Evolutionary conservation across 2,797 vertebrate genomes (phyloP).

Genomic region (Gadopsis bispinosus): DNA sequence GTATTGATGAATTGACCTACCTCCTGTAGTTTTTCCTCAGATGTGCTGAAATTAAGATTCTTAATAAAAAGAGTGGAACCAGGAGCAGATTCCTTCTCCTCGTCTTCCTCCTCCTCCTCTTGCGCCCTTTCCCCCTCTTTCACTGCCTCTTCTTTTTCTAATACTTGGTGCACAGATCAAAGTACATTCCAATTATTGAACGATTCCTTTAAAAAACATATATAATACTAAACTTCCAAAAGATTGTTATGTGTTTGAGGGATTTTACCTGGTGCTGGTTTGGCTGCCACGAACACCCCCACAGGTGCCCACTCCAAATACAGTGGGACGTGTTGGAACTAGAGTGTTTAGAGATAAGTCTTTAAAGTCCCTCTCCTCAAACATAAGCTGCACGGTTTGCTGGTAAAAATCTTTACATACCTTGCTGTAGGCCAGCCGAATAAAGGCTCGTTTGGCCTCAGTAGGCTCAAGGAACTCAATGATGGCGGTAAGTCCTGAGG

Average conservation of each 20-base stretch:
- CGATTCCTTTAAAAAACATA: neutral
- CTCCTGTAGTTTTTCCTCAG: slow-evolving; percentile 88
- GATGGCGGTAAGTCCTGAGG: slow-evolving; percentile 93
- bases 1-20: slow-evolving; percentile 71
- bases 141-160: slow-evolving; percentile 63
- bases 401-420: slow-evolving; percentile 70
- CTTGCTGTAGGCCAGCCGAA: slow-evolving; percentile 93
- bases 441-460: slow-evolving; percentile 94
- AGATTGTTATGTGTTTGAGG: neutral
- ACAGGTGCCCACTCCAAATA: slow-evolving; percentile 97
- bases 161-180: slow-evolving; percentile 14
- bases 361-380: neutral
- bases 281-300: slow-evolving; percentile 86
- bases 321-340: slow-evolving; percentile 94
- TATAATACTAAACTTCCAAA: neutral
- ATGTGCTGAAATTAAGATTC: slow-evolving; percentile 94
- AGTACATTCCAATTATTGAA: slow-evolving; percentile 5
- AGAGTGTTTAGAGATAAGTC: slow-evolving; percentile 13
- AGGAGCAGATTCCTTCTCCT: slow-evolving; percentile 86
- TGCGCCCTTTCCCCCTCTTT: slow-evolving; percentile 50
- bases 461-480: slow-evolving; percentile 94
- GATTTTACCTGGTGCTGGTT: slow-evolving; percentile 66
- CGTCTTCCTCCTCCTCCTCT: slow-evolving; percentile 46
- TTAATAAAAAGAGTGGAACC: slow-evolving; percentile 96
- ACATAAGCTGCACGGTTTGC: neutral